Conservation (phyloP, 2,888 invertebrate genomes). For the Anoplius nigerrimus region DNA sequence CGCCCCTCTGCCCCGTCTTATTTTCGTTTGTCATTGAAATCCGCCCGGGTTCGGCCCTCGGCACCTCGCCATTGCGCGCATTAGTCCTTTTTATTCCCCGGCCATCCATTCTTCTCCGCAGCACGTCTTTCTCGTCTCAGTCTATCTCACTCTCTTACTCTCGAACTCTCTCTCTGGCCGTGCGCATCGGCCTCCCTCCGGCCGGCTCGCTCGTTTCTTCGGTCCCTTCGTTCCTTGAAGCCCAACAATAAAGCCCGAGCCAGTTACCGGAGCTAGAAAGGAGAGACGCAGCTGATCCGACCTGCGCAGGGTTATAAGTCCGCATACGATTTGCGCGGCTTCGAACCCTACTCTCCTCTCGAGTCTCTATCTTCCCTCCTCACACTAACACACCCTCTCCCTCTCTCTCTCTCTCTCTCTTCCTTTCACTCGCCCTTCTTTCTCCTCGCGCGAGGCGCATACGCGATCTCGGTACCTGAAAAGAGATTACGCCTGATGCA, state of each 20-base stretch:
- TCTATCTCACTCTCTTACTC: conserved; percentile 6
- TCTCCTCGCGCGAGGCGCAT: neutral
- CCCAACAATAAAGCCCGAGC: neutral
- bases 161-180: conserved; percentile 9
- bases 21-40: conserved; percentile 16
- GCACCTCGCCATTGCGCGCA: conserved; percentile 12
- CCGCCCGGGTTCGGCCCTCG: neutral
- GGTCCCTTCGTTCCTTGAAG: neutral
- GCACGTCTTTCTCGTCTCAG: neutral
- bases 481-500: too few relatives aligned
- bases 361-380: neutral
- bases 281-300: neutral
- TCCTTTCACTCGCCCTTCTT: neutral
- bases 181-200: neutral
- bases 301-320: neutral
- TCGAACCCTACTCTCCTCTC: neutral
- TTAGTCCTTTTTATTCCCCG: conserved; percentile 11
- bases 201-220: neutral
- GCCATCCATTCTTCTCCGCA: neutral
- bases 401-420: neutral
- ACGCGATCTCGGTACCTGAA: too few relatives aligned
- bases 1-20: conserved; percentile 6
- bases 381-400: too few relatives aligned
- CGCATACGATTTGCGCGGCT: neutral
- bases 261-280: neutral